Base-by-base conservation (phyloP, 2,888 invertebrate species). In the Dermolepida albohirtum region DNA sequence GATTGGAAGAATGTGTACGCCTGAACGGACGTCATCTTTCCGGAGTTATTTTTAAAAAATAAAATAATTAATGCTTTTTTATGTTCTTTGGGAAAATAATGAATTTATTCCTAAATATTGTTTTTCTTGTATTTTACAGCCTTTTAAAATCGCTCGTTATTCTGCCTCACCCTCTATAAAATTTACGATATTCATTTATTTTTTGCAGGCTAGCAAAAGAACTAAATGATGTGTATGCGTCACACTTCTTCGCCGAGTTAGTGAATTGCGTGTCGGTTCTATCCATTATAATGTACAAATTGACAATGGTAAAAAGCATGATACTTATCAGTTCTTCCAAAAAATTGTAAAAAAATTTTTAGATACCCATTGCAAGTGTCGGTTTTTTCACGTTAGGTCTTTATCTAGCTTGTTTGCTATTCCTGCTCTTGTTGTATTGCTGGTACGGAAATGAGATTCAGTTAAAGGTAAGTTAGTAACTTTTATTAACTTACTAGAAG, bases 371-470 rank as follows among this genome's bases (percentile, higher is more conserved):
- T 1, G 34, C 34, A 34, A 8, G 8, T 34, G 34, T 34, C 6
- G 34, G 34, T 6, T 34, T 34, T 10, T 8, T 10, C 11, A 16
- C 16, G 22, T 11, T 41, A 22, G 5, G 10, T 16, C 40, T 40
- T 12, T 41, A 40, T 11, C 22, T 16, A 11, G 40, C 17, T 10
- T 34, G 34, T 6, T 11, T 55, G 22, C 10, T 40, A 8, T 41
- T 22, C 16, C 10, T 40, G 17, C 40, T 55, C 14, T 17, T 55
- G 22, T 41, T 40, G 14, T 55, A 40, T 14, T 40, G 40, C 22
- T 55, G 41, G 41, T 55, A 55, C n/a, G 55, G 40, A 8, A 55
- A 55, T 16, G 55, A 55, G 16, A 55, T 55, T 41, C 11, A 0
- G 6, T 14, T 41, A 5, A 55, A 55, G 40, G 55, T 55, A 40